These are phyloP conservation scores for Microcebus tavaratra DNA, from an alignment of 2,113 vertebrate species.

Conservation along the genomic window DNA sequence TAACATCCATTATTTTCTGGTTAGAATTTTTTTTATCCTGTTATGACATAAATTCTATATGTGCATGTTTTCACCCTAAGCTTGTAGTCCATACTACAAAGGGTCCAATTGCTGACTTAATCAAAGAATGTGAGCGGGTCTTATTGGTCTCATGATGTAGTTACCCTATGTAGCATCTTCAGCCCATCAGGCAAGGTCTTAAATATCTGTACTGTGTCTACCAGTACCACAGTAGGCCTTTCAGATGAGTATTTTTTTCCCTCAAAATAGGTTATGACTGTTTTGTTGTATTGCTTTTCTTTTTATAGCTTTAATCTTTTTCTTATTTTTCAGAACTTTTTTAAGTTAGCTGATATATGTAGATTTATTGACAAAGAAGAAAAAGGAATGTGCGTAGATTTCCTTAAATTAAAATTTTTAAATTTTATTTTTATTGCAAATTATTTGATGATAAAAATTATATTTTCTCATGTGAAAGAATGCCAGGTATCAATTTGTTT, in stretches of 20 bases:
- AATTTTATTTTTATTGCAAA: neutral
- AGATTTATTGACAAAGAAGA: neutral
- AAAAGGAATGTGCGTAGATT: neutral
- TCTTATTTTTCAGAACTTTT: neutral
- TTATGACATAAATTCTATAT: neutral
- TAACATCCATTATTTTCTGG: neutral
- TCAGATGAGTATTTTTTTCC: neutral
- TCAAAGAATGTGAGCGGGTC: neutral
- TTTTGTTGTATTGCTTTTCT: neutral
- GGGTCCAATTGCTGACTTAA: neutral
- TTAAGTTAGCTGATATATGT: neutral
- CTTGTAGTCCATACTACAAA: neutral
- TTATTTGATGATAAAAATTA: neutral
- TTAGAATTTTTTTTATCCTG: neutral
- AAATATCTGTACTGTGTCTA: neutral
- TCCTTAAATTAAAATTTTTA: neutral
- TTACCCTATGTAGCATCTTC: neutral
- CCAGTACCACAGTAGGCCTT: neutral
- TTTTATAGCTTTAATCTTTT: neutral
- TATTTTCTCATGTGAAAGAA: neutral
- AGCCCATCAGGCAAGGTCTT: neutral
- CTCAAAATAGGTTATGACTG: neutral
- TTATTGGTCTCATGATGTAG: neutral
- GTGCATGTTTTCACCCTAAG: neutral
- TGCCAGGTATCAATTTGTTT: neutral